phyloP scores from a whole-genome alignment of 2,888 invertebrate genomes.

The Cataglyphis rosenhaueri region DNA sequence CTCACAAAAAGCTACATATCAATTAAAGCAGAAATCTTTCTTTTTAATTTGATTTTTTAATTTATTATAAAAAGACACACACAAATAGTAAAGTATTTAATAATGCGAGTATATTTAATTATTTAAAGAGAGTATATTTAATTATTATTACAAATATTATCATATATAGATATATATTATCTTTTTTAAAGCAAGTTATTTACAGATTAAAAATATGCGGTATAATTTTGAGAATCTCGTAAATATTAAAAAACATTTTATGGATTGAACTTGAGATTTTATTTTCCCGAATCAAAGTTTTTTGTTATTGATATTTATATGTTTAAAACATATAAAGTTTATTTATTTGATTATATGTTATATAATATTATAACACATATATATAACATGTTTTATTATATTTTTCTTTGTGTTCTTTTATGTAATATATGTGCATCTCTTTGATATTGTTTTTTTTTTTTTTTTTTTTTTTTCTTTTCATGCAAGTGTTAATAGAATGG shows the following conservation, averaged over 20 bases:
- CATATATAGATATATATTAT: not conserved
- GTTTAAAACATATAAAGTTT: conserved; percentile 4
- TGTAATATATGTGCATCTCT: not conserved
- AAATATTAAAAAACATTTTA: not conserved
- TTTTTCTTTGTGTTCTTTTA: not conserved
- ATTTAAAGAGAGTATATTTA: not conserved
- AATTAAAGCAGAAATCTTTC: no score
- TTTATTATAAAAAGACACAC: no score
- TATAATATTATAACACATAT: not conserved
- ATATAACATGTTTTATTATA: not conserved
- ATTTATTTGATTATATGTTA: conserved; percentile 5
- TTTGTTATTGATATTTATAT: not conserved
- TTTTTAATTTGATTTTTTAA: no score
- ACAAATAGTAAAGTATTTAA: no score
- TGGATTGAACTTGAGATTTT: not conserved
- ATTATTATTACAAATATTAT: not conserved
- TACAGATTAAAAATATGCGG: not conserved
- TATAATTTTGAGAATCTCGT: not conserved
- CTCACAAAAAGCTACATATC: no score
- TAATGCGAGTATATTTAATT: not conserved
- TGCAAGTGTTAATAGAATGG: not conserved
- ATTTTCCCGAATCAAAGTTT: not conserved
- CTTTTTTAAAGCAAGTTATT: not conserved
- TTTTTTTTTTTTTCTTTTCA: not conserved
- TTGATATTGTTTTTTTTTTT: conserved; percentile 4